Evolutionary conservation across 1,140 invertebrate species (phyloP), one percentile per base, ranked within the genome.

Genomic region (Zaprionus davidi): DNA sequence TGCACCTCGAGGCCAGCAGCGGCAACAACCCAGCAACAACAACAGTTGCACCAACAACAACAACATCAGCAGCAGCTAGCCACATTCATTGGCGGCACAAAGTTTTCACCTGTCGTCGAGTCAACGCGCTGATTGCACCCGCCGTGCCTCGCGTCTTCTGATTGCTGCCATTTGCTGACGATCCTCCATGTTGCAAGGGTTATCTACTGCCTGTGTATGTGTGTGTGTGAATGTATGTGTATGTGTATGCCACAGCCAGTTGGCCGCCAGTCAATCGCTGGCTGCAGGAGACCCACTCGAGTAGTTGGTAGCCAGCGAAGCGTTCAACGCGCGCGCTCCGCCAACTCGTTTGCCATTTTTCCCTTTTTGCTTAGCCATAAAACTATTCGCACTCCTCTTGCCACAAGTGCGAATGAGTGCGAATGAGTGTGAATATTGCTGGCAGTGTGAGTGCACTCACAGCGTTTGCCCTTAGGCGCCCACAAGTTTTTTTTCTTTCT

Each of bases 41-140:
- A 55, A 24, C 57, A 65, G 28, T 28, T 66, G 60, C 71, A 34
- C 17, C 26, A 53, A 12, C 70, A 63, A 22, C 20, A 5, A 53
- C 20, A 63, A 28, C 34, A 51, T 11, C 17, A 51, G 34, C 62
- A 46, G 34, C 77, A 71, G 38, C 20, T 20, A 49, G 53, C 41
- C 41, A 60, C 74, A 88, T 75, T 84, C 84, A 88, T 87, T 87
- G 84, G 84, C 81, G 69, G 72, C 84, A 75, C 79, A 71, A 84
- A 90, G 71, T 81, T 90, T 87, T 84, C 84, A 88, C 81, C 84
- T 88, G 84, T 90, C 85, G 81, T 75, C 84, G 53, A 65, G 68
- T 34, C 60, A 87, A 81, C 79, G 67, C 85, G 84, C 69, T 90
- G 84, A 88, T 90, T 90, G 84, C 85, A 84, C 74, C 84, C 84